phyloP scores from a whole-genome alignment of 2,888 invertebrate genomes.

The Busseola fusca region DNA sequence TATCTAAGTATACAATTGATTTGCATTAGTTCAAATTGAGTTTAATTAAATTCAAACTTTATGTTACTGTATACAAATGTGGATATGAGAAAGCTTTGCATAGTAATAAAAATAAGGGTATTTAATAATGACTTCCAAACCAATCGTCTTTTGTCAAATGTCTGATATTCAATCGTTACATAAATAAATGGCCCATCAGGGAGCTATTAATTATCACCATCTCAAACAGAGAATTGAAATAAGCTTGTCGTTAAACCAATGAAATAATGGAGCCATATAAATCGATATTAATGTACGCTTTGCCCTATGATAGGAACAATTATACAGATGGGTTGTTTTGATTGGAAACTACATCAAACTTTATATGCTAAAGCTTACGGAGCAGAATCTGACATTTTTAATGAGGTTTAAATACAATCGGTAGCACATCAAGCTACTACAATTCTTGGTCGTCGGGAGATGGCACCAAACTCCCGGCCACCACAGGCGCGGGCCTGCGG shows the following conservation, averaged over 20 bases:
- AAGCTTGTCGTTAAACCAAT: slow-evolving; percentile 31
- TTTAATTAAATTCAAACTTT: neutral
- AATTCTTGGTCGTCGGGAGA: too few relatives aligned
- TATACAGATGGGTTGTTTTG: slow-evolving; percentile 8
- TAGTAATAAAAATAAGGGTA: neutral
- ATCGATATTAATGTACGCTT: slow-evolving; percentile 22
- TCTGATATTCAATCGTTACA: slow-evolving; percentile 10
- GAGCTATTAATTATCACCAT: slow-evolving; percentile 22
- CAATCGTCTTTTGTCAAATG: neutral
- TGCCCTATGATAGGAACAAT: slow-evolving; percentile 11
- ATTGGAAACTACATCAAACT: slow-evolving; percentile 22
- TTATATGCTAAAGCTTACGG: slow-evolving; percentile 2
- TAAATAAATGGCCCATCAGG: neutral
- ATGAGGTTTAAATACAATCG: too few relatives aligned
- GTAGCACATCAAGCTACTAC: too few relatives aligned
- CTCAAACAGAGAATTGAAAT: slow-evolving; percentile 33
- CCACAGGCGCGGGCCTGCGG: too few relatives aligned
- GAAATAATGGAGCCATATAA: slow-evolving; percentile 22
- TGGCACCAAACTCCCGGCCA: too few relatives aligned
- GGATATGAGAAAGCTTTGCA: neutral
- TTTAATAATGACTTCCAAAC: neutral
- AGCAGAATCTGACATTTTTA: neutral
- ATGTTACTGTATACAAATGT: neutral
- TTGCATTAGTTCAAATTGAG: neutral
- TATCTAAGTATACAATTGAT: neutral